phyloP scores from a whole-genome alignment of 2,113 vertebrate species.

The Cyphomyrus discorhynchus region DNA sequence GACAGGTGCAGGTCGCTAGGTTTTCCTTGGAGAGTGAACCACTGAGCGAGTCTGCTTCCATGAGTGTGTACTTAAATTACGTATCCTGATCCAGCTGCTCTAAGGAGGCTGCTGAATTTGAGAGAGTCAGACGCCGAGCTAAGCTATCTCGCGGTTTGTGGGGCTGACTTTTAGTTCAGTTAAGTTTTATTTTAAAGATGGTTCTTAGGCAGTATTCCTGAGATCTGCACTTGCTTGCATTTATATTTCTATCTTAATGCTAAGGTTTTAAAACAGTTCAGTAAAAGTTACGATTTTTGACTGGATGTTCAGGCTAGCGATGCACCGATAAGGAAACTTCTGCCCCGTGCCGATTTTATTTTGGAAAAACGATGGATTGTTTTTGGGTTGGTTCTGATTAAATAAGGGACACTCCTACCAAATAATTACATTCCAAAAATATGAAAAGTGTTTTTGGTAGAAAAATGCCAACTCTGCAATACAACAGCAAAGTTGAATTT shows the following conservation, averaged over 20 bases:
- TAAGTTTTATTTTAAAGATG: neutral
- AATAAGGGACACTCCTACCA: neutral
- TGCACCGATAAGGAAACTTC: neutral
- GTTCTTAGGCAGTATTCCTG: neutral
- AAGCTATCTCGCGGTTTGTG: neutral
- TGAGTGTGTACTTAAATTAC: neutral
- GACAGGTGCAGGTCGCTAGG: neutral
- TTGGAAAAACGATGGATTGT: neutral
- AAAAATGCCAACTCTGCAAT: neutral
- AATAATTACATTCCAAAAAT: neutral
- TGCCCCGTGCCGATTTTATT: neutral
- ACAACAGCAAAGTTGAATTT: neutral
- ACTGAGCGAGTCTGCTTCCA: neutral
- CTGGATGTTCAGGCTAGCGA: neutral
- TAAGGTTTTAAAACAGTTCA: neutral
- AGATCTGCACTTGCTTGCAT: neutral
- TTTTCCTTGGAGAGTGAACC: neutral
- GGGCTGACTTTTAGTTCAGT: neutral
- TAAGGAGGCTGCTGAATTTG: neutral
- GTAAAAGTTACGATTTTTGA: neutral
- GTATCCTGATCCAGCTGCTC: neutral
- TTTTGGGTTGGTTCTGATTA: neutral
- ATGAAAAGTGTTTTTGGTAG: neutral
- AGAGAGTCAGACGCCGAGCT: neutral
- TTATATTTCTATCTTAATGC: neutral